Base-by-base conservation (phyloP, 2,113 vertebrate genomes). In the Elaphurus davidianus region DNA sequence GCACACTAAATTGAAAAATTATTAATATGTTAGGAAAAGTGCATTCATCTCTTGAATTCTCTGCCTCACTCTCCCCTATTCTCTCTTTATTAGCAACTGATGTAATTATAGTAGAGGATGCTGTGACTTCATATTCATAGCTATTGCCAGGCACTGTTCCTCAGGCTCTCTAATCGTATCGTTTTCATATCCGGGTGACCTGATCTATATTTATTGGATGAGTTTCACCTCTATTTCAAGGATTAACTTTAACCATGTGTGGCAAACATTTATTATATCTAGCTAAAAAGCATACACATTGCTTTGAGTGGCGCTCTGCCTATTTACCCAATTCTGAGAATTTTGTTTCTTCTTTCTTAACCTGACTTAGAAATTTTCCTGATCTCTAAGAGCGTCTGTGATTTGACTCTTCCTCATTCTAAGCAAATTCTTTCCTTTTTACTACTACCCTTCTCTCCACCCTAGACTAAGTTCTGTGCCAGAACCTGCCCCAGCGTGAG, bases 61-160 rank as follows among this genome's bases (percentile, higher is more conserved):
- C 10, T n/a, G 16, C 15, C 50, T 27, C 15, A 14, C 62, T 43
- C 9, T 11, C 62, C 33, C 28, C 28, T 33, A 45, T 12, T 36
- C 36, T 81, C 59, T 57, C 27, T 25, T 25, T 27, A 15, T 23
- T 4, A 2, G 16, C 17, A 60, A 27, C 21, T 14, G 10, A 7
- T 27, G 10, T 3, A 30, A 9, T 21, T 55, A 30, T 7, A 1
- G 12, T 0, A 27, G 52, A 6, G 6, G 15, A n/a, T 7, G 3
- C 54, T 13, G 2, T 14, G 17, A 1, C 23, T 13, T 8, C 11
- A 3, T 3, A 19, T 14, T 25, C 21, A 2, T 5, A 23, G 45
- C 30, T 23, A 1, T 17, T 28, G 8, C 28, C 64, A 33, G 36
- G 4, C 5, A 1, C 17, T 9, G 1, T 7, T 23, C n/a, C 59